Percentiles rank a stretch among this genome's conserved stretches.
Evolutionary conservation across 2,797 vertebrate genomes (phyloP).

Genomic region (Pipistrellus pipistrellus): DNA sequence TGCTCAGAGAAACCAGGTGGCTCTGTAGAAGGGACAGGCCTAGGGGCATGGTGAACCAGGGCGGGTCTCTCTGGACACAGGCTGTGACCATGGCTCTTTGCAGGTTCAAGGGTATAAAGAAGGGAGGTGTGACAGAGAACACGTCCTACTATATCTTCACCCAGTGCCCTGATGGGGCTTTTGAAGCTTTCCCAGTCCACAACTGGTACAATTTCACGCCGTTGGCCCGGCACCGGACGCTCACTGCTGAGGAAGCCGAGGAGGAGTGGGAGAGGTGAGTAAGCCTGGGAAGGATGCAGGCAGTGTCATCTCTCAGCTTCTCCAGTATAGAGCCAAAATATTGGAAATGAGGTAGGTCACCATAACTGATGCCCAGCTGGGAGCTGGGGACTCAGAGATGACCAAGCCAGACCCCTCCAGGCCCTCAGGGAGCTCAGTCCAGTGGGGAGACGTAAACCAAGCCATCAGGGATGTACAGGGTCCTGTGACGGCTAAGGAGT

Average conservation of each 20-base stretch:
- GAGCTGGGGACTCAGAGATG: not conserved
- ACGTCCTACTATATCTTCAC: conserved; percentile 97
- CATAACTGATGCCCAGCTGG: not conserved
- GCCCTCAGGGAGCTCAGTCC: not conserved
- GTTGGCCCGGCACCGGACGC: conserved; percentile 93
- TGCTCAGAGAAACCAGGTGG: not conserved
- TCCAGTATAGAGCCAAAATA: rapidly evolving
- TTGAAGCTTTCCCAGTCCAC: conserved; percentile 95
- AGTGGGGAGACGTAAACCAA: not conserved
- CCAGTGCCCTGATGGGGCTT: conserved; percentile 95
- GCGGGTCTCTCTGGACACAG: not conserved
- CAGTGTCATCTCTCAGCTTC: rapidly evolving
- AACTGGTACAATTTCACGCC: conserved; percentile 97
- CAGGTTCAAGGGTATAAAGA: conserved; percentile 96
- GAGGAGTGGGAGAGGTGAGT: conserved; percentile 93
- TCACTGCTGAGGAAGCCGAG: conserved; percentile 96
- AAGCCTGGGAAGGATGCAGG: conserved; percentile 33
- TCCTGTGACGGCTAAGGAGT: not conserved
- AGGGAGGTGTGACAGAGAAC: conserved; percentile 95
- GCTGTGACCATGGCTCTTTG: not conserved
- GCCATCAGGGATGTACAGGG: not conserved
- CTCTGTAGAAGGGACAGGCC: not conserved
- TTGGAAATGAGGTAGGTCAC: not conserved
- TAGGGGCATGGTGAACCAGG: rapidly evolving
- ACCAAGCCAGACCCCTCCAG: too few relatives aligned